phyloP scores from a whole-genome alignment of 2,888 invertebrate species.

The Acleris sparsana region DNA sequence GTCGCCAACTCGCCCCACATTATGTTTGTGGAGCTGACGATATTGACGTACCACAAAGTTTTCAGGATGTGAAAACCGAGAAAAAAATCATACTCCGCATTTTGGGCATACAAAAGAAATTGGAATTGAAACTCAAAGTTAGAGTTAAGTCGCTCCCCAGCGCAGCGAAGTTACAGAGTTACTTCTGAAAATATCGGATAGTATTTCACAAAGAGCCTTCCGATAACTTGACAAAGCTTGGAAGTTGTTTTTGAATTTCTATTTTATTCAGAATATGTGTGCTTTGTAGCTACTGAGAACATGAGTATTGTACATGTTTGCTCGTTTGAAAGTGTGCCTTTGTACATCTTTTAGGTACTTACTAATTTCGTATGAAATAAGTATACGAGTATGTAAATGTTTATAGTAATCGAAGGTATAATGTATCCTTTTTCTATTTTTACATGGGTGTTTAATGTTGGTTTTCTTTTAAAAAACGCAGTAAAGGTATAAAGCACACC shows the following conservation, averaged over 20 bases:
- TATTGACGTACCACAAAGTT: slow-evolving; percentile 62
- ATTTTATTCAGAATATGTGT: slow-evolving; percentile 38
- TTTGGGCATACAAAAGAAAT: slow-evolving; percentile 54
- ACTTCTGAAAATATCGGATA: slow-evolving; percentile 62
- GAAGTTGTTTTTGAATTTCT: slow-evolving; percentile 60
- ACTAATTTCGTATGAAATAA: not conserved
- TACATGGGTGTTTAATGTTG: not conserved
- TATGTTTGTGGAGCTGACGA: slow-evolving; percentile 71
- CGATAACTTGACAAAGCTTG: slow-evolving; percentile 57
- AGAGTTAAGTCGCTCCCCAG: slow-evolving; percentile 46
- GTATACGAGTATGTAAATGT: not conserved
- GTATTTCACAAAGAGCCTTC: slow-evolving; percentile 61
- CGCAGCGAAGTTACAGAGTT: slow-evolving; percentile 53
- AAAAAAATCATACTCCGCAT: slow-evolving; percentile 54
- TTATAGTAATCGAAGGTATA: too few relatives aligned
- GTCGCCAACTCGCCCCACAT: slow-evolving; percentile 59
- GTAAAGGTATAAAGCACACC: too few relatives aligned
- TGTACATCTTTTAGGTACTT: not conserved
- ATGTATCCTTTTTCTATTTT: too few relatives aligned
- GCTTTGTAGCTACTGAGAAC: slow-evolving; percentile 15
- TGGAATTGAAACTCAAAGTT: slow-evolving; percentile 44
- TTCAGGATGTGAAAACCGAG: slow-evolving; percentile 54
- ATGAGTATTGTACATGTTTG: slow-evolving; percentile 19
- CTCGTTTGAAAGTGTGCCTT: slow-evolving; percentile 1
- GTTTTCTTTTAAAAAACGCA: not conserved